Evolutionary conservation across 1,140 invertebrate genomes (phyloP), one percentile per base, ranked within the genome.

Genomic region (Drosophila virilis): DNA sequence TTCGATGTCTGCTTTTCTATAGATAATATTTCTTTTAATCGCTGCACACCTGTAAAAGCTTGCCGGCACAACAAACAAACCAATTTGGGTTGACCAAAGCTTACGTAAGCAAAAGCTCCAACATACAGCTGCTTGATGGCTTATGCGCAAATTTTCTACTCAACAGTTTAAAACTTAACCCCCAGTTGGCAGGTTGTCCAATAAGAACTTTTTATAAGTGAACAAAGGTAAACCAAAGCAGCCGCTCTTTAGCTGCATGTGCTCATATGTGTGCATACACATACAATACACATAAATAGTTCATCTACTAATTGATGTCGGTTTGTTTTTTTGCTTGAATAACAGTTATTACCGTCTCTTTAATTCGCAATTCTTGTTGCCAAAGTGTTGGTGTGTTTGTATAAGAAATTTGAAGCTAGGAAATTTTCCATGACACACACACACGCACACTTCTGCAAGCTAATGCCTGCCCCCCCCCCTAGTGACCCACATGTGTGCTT

Each of bases 401-500:
- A 10, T 57, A 57, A 15, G 33, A 46, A 52, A 45, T 1, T 67
- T 57, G n/a, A 43, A 48, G 28, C 17, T 54, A n/a, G 13, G 52
- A 38, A 70, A 74, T 58, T 74, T 74, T 74, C 72, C 66, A 74
- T 57, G 59, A 37, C 52, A 15, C 45, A 60, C 12, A 45, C 12
- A 17, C 38, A 22, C 13, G 32, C 22, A 55, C 33, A 55, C 7
- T 4, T 17, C 32, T 9, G 48, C 32, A 38, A 22, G 54, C 33
- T n/a, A 51, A 50, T 42, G 22, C 51, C 37, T 76, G 60, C 60
- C 55, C 60, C 73, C 73, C 60, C 79, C 62, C 79, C 62, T 58
- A 88, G 66, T 88, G 82, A 78, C 70, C 83, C 65, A 69, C 48
- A 59, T 73, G 46, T 59, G 43, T 43, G 28, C 69, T 38, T 57